These are phyloP conservation scores for Rhabdophis nuchalis DNA, from an alignment of 2,797 vertebrate genomes.

Conservation along the genomic window DNA sequence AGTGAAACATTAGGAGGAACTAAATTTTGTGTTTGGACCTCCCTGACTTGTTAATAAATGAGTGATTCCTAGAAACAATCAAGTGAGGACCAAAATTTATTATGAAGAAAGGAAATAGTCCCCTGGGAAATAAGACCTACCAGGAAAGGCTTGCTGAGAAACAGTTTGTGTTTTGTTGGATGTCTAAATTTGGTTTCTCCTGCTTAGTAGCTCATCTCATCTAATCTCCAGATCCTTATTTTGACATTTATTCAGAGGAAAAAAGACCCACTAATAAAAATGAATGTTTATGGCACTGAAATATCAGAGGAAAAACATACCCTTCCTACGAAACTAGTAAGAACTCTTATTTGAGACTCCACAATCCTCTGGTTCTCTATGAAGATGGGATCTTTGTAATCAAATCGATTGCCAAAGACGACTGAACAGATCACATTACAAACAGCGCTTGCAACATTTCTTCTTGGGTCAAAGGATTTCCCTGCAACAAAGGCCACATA, in stretches of 20 bases:
- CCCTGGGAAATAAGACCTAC: background rate
- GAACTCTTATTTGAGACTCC: rapidly evolving
- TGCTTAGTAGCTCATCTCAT: background rate
- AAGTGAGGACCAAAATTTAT: background rate
- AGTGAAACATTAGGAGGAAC: background rate
- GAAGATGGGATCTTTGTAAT: constrained; percentile 32
- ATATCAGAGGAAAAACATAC: background rate
- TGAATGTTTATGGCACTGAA: background rate
- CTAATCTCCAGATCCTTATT: background rate
- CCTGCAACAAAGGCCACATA: background rate
- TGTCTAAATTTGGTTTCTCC: background rate
- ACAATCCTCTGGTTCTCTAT: background rate
- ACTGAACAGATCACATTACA: constrained; percentile 31
- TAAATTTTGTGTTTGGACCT: background rate
- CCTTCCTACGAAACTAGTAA: background rate
- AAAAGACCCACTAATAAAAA: background rate
- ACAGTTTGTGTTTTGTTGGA: background rate
- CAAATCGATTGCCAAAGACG: constrained; percentile 22
- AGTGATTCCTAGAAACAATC: background rate
- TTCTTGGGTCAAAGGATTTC: background rate
- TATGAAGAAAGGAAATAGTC: too few species aligned
- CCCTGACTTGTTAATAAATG: background rate
- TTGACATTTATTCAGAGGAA: background rate
- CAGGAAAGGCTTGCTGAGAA: background rate
- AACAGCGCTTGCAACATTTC: background rate